Evolutionary conservation across 2,888 invertebrate genomes (phyloP), one percentile per base, ranked within the genome.

Genomic region (Rhagophthalmus giganteus): DNA sequence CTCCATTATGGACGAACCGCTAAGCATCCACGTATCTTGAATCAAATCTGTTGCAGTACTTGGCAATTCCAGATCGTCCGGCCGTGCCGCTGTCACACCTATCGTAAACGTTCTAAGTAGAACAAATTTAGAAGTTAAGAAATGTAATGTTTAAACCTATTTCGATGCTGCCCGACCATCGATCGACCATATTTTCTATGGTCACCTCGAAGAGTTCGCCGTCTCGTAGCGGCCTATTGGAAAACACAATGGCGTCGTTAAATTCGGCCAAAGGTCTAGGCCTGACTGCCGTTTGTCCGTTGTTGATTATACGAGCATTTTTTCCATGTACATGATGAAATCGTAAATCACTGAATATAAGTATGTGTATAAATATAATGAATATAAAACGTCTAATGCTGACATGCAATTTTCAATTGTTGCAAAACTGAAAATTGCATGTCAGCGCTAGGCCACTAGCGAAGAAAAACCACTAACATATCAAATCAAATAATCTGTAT

Each of bases 151-250:
- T n/a, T n/a, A n/a, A n/a, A n/a, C n/a, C n/a, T 54, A 89, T 88
- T 79, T 94, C 94, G 41, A 95, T 86, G 54, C 92, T 91, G 2
- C 95, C 94, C 7, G 90, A 90, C 95, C 94, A 95, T 55, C 93
- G 83, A 61, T 91, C 92, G 9, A 94, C 91, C 84, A 94, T 89
- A 65, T 86, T 88, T 70, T 95, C 94, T 34, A 96, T 84, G 34
- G 86, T 80, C 13, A 96, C 85, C 74, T 96, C 94, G 72, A 96
- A 96, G 74, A 96, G 82, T 73, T 96, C 95, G 33, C 91, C 90
- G 66, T 94, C 91, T 11, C 89, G 80, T 34, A 96, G 75, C 0
- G 94, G 90, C 40, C 95, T 80, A 70, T 88, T 93, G 50, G 92
- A 93, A 71, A 95, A 90, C 1, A 95, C 87, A 56, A 96, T 93